Conservation (phyloP, 2,888 invertebrate species). For the Cistogaster globosa region DNA sequence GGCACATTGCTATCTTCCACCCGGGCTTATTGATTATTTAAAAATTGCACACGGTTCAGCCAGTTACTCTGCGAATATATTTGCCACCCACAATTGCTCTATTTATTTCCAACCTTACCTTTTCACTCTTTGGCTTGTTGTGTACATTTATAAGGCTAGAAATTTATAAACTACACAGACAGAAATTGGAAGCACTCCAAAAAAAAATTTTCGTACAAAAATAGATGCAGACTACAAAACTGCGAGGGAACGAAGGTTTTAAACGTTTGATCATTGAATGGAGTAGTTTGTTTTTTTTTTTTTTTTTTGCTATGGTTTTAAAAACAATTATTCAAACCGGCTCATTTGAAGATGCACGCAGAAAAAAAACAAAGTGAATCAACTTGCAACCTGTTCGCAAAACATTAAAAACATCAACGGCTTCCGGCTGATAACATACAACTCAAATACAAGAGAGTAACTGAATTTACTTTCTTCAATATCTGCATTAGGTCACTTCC, state of each 20-base stretch:
- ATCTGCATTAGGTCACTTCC: conserved; percentile 81
- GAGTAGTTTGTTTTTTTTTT: conserved; percentile 21
- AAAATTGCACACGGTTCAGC: conserved; percentile 63
- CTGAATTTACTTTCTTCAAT: conserved; percentile 80
- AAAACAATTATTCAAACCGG: conserved; percentile 29
- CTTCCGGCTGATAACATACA: conserved; percentile 75
- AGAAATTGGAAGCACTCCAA: conserved; percentile 47
- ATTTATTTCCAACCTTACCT: conserved; percentile 32
- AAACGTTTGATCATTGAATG: conserved; percentile 19
- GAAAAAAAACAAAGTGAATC: conserved; percentile 64
- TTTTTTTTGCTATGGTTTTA: conserved; percentile 27
- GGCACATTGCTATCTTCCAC: conserved; percentile 51
- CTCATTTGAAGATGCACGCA: conserved; percentile 59
- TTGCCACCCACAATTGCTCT: conserved; percentile 18
- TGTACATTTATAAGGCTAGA: conserved; percentile 26
- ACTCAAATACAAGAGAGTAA: conserved; percentile 80
- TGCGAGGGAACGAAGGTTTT: conserved; percentile 32
- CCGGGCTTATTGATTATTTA: conserved; percentile 68
- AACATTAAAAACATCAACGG: conserved; percentile 56
- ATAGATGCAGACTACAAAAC: conserved; percentile 30
- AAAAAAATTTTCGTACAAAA: conserved; percentile 40
- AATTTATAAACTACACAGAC: conserved; percentile 22
- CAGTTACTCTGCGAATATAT: conserved; percentile 30
- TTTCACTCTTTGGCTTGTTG: conserved; percentile 32
- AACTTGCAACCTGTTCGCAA: conserved; percentile 63